Percentiles rank a stretch among this genome's conserved stretches.
These are phyloP conservation scores for Agrotis ipsilon DNA, from an alignment of 2,888 invertebrate species.

Conservation along the genomic window DNA sequence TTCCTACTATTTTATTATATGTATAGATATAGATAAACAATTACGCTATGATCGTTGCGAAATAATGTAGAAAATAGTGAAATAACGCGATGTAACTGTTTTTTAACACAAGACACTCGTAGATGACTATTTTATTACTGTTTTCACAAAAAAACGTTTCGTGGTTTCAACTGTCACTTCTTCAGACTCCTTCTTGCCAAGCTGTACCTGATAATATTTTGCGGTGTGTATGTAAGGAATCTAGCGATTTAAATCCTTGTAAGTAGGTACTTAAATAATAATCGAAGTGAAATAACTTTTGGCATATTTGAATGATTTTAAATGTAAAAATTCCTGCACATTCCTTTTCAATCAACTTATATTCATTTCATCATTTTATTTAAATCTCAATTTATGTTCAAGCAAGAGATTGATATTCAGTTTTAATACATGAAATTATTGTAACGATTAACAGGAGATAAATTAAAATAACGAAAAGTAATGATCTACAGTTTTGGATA, in stretches of 20 bases:
- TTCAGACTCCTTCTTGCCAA: too few relatives aligned
- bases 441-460: neutral
- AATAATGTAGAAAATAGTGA: too few relatives aligned
- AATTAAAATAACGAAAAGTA: neutral
- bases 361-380: too few relatives aligned
- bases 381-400: neutral
- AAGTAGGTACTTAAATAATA: slow-evolving; percentile 6
- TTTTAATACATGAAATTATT: neutral
- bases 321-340: slow-evolving; percentile 38
- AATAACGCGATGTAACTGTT: too few relatives aligned
- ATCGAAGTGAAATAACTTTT: slow-evolving; percentile 26
- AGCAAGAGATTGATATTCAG: neutral
- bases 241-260: slow-evolving; percentile 4
- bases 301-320: slow-evolving; percentile 30
- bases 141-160: too few relatives aligned
- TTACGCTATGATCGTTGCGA: too few relatives aligned
- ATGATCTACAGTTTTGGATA: neutral
- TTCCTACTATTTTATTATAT: too few relatives aligned
- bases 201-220: neutral
- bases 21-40: too few relatives aligned
- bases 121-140: too few relatives aligned
- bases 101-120: too few relatives aligned
- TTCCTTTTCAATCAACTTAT: neutral
- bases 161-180: too few relatives aligned
- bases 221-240: neutral